Conservation (phyloP, 2,113 vertebrate species). For the Hucho hucho region DNA sequence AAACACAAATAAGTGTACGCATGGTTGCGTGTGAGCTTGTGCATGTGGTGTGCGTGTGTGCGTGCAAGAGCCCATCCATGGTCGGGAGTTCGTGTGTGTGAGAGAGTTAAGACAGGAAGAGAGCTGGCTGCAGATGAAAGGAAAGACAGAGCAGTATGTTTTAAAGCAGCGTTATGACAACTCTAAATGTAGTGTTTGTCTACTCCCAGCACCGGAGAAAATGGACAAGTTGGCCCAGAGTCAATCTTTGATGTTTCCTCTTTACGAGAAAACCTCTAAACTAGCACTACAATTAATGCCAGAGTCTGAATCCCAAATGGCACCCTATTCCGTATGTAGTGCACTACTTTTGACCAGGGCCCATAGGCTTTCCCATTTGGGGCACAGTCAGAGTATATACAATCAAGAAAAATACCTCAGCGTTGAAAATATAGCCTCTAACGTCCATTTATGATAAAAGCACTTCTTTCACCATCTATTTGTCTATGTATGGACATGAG, state of each 20-base stretch:
- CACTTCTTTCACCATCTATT: no score
- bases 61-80: background rate
- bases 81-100: background rate
- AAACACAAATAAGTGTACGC: background rate
- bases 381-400: no score
- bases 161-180: conserved; percentile 45
- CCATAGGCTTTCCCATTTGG: no score
- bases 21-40: conserved; percentile 4
- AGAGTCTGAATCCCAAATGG: conserved; percentile 19
- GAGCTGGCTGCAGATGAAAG: conserved; percentile 26
- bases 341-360: conserved; percentile 5
- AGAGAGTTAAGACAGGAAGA: background rate
- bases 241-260: conserved; percentile 35
- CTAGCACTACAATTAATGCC: conserved; percentile 9
- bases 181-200: conserved; percentile 32
- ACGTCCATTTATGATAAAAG: no score
- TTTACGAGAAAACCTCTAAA: conserved; percentile 13
- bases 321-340: conserved; percentile 8
- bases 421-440: no score
- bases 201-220: conserved; percentile 34
- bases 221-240: conserved; percentile 39
- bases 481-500: no score
- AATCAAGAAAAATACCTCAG: no score
- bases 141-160: conserved; percentile 2
- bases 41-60: background rate